Percentiles rank a stretch among this genome's conserved stretches.
These are phyloP conservation scores for Pseudocheirus occidentalis DNA, from an alignment of 2,797 vertebrate species.

Conservation along the genomic window DNA sequence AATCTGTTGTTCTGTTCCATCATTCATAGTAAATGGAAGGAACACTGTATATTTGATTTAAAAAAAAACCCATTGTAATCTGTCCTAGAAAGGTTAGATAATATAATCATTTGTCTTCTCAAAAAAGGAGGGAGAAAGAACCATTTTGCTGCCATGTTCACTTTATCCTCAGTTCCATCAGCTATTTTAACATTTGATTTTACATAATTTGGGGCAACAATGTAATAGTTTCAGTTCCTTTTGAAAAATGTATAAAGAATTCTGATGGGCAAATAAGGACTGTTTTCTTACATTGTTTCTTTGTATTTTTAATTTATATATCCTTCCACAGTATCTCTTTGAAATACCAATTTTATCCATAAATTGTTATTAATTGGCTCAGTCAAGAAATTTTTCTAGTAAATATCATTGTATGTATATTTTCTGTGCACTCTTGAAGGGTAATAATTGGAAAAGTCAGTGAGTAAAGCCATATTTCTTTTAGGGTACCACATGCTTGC, in stretches of 20 bases:
- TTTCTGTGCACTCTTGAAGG: slow-evolving; percentile 30
- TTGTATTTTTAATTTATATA: slow-evolving; percentile 40
- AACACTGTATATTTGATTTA: slow-evolving; percentile 9
- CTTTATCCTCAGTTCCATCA: slow-evolving; percentile 54
- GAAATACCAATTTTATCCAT: background rate
- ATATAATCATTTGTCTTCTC: slow-evolving; percentile 57
- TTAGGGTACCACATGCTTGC: slow-evolving; percentile 7
- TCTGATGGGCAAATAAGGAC: slow-evolving; percentile 20
- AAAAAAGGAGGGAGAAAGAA: slow-evolving; percentile 27
- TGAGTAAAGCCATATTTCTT: slow-evolving; percentile 33
- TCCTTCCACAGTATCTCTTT: background rate
- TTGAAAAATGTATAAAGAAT: background rate
- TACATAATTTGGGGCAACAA: background rate
- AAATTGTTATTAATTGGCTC: slow-evolving; percentile 45
- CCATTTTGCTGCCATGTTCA: background rate
- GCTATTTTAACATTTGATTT: slow-evolving; percentile 15
- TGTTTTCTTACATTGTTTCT: slow-evolving; percentile 35
- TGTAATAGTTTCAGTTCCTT: background rate
- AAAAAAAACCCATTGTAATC: slow-evolving; percentile 44
- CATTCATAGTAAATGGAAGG: slow-evolving; percentile 62
- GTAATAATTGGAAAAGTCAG: slow-evolving; percentile 24
- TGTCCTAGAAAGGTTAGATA: slow-evolving; percentile 43
- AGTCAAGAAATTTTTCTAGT: slow-evolving; percentile 48
- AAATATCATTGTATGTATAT: slow-evolving; percentile 25
- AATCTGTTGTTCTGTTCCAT: slow-evolving; percentile 84